Evolutionary conservation across 2,888 invertebrate species (phyloP), one percentile per base, ranked within the genome.

Genomic region (Lampropteryx suffumata): DNA sequence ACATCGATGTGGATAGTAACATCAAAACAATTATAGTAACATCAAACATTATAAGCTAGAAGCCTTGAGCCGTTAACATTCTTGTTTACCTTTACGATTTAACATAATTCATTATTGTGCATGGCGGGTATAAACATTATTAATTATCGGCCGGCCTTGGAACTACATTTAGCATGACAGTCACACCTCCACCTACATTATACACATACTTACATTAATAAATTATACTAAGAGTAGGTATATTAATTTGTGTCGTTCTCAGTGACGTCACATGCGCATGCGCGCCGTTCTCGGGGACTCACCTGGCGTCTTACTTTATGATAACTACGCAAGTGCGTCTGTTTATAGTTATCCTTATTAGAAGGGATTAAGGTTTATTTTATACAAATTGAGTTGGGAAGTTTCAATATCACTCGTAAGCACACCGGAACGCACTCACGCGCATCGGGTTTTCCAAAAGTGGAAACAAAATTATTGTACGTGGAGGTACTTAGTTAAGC

Each of bases 281-380:
- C n/a, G 32, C 33, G 17, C 30, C 17, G 52, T 46, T 14, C 32
- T 29, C 26, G 57, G 57, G 57, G 53, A 36, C 11, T 53, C 50
- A 53, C 56, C 56, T 40, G 30, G 2, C 17, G 10, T 11, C 37
- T 35, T 32, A 24, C 47, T 14, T 14, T 35, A 44, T 41, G 30
- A 53, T 50, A 44, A 41, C 35, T 13, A 49, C 44, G 48, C 29
- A 40, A n/a, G 43, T 46, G 50, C 50, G 44, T 50, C 39, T 32
- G 26, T 3, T 41, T 12, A 7, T 17, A 27, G n/a, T 2, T 13
- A 32, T 6, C 13, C 49, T 35, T 49, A 40, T 35, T 26, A 7
- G 27, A 24, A 14, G 0, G 34, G 13, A 1, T 14, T 46, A 55
- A 37, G 45, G 30, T 42, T 43, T 35, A 43, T 21, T 26, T 28